Percentiles rank a stretch among this genome's conserved stretches.
These are phyloP conservation scores for Sorex fumeus DNA, from an alignment of 2,113 vertebrate species.

Conservation along the genomic window DNA sequence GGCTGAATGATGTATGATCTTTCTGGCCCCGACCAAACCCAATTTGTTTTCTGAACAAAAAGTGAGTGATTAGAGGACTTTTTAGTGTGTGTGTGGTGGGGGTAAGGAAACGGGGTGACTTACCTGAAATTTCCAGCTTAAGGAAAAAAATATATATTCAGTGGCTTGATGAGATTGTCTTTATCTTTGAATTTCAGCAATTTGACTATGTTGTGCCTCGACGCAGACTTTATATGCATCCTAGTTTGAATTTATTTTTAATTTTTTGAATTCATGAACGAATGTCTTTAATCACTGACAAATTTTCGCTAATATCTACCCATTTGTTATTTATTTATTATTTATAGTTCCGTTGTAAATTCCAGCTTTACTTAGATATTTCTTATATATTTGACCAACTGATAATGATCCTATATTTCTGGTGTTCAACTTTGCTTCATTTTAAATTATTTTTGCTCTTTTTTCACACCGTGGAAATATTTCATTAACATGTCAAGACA, in stretches of 20 bases:
- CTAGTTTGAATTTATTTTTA: too few species aligned
- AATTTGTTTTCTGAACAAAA: neutral
- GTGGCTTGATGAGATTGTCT: neutral
- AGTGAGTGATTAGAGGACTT: neutral
- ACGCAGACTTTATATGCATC: neutral
- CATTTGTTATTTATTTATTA: neutral
- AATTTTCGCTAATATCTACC: neutral
- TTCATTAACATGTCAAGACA: neutral
- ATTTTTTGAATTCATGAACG: too few species aligned
- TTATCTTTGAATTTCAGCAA: neutral
- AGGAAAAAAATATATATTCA: neutral
- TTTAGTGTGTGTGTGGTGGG: neutral
- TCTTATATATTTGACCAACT: too few species aligned
- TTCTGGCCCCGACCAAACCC: neutral
- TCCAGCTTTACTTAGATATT: conserved; percentile 38
- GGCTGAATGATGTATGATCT: too few species aligned
- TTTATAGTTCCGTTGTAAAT: neutral
- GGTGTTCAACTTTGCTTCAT: neutral
- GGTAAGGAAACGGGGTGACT: neutral
- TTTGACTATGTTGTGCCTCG: neutral
- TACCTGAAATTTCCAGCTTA: neutral
- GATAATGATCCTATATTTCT: neutral
- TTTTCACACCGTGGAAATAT: neutral
- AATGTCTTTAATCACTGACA: neutral
- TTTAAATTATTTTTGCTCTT: neutral